Percentiles rank a stretch among this genome's conserved stretches.
Evolutionary conservation across 1,140 invertebrate genomes (phyloP).

Genomic region (Mizuhopecten yessoensis): DNA sequence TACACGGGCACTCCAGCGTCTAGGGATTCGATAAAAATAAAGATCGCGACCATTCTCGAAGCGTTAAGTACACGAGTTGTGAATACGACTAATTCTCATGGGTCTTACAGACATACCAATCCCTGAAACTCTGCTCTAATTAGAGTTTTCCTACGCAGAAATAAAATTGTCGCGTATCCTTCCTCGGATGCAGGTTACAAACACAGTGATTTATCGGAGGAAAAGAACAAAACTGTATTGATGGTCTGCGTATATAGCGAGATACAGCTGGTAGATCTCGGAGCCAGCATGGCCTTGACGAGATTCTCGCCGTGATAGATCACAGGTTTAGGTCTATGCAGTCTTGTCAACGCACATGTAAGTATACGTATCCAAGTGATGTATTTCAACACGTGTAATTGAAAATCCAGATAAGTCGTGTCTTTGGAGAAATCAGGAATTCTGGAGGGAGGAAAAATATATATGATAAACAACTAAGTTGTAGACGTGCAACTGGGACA

Average conservation of each 20-base stretch:
- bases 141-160: background rate
- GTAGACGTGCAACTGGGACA: no score
- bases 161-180: background rate
- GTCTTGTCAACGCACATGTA: background rate
- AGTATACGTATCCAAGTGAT: background rate
- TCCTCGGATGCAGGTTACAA: background rate
- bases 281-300: background rate
- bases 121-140: background rate
- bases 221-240: background rate
- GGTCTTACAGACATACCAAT: background rate
- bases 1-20: no score
- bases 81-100: background rate
- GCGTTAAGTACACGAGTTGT: background rate
- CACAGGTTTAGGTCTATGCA: background rate
- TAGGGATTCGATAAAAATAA: background rate
- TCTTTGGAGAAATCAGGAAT: no score
- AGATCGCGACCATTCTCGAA: background rate
- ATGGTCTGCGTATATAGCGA: background rate
- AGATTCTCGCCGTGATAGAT: background rate
- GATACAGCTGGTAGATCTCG: background rate
- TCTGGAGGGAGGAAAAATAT: no score
- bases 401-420: background rate
- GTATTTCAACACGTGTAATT: background rate
- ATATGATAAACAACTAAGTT: no score
- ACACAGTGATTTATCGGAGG: background rate